These are phyloP conservation scores for Calliphora vomitoria DNA, from an alignment of 2,888 invertebrate genomes.

Conservation along the genomic window DNA sequence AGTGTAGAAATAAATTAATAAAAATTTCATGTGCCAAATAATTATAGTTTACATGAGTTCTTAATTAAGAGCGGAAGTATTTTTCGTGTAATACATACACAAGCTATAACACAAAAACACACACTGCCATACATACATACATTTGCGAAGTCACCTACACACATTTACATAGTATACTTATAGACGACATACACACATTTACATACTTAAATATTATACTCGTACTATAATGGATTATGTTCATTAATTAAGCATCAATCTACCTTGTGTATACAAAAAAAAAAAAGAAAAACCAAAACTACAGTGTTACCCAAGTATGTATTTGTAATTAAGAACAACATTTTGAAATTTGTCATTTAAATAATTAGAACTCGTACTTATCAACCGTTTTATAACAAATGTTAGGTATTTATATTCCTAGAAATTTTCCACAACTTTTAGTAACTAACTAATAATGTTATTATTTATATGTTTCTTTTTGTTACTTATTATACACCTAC, in stretches of 20 bases:
- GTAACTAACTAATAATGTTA: background rate
- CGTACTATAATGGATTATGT: constrained; percentile 40
- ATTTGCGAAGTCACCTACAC: background rate
- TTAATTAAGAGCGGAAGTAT: constrained; percentile 80
- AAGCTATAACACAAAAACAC: constrained; percentile 4
- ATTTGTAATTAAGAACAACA: constrained; percentile 20
- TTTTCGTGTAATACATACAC: constrained; percentile 27
- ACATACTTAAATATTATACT: background rate
- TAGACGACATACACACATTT: background rate
- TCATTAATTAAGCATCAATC: constrained; percentile 51
- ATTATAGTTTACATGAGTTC: constrained; percentile 83
- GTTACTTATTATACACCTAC: background rate
- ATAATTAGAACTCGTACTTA: background rate
- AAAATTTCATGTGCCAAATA: constrained; percentile 83
- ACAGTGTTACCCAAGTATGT: background rate
- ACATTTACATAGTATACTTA: background rate
- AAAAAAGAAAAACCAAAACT: too few relatives aligned
- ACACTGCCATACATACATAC: background rate
- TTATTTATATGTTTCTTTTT: background rate
- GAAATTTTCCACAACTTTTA: background rate
- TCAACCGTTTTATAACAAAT: background rate
- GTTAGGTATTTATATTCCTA: background rate
- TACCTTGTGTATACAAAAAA: background rate
- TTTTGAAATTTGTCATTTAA: constrained; percentile 17
- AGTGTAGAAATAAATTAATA: constrained; percentile 81